Percentiles rank a stretch among this genome's conserved stretches.
Evolutionary conservation across 2,113 vertebrate species (phyloP).

Genomic region (Pagrus major): DNA sequence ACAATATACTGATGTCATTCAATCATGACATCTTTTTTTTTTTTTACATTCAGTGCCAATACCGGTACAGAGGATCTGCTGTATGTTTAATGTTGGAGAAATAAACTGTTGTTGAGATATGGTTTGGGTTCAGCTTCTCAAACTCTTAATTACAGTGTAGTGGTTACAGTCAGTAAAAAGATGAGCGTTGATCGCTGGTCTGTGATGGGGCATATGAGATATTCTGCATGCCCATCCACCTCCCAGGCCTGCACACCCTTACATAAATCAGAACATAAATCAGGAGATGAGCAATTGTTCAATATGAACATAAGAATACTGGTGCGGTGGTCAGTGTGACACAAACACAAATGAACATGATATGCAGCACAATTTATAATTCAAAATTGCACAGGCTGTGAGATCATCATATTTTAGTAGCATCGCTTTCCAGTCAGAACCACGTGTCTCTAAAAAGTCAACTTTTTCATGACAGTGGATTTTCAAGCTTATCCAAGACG

Average conservation of each 20-base stretch:
- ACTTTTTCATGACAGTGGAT: too few species aligned
- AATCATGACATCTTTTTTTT: background rate
- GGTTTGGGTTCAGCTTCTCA: background rate
- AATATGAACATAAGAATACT: background rate
- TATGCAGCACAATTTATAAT: too few species aligned
- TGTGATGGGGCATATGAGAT: background rate
- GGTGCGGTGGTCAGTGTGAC: background rate
- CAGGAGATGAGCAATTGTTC: background rate
- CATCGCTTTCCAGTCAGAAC: too few species aligned
- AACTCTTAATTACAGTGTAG: background rate
- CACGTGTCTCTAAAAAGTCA: too few species aligned
- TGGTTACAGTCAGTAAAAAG: too few species aligned
- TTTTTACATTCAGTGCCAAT: too few species aligned
- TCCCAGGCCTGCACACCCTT: background rate
- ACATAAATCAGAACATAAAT: background rate
- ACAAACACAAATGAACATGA: background rate
- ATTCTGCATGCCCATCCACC: background rate
- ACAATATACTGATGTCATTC: background rate
- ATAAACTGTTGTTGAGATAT: background rate
- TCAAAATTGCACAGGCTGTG: too few species aligned
- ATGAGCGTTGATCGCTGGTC: too few species aligned
- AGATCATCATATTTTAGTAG: too few species aligned
- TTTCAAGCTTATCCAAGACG: too few species aligned
- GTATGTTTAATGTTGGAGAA: background rate
- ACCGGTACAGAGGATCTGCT: background rate